A percentile compares a stretch with the other conserved stretches of the same genome.
Evolutionary conservation across 2,113 vertebrate genomes (phyloP).

Genomic region (Amphilophus citrinellus): DNA sequence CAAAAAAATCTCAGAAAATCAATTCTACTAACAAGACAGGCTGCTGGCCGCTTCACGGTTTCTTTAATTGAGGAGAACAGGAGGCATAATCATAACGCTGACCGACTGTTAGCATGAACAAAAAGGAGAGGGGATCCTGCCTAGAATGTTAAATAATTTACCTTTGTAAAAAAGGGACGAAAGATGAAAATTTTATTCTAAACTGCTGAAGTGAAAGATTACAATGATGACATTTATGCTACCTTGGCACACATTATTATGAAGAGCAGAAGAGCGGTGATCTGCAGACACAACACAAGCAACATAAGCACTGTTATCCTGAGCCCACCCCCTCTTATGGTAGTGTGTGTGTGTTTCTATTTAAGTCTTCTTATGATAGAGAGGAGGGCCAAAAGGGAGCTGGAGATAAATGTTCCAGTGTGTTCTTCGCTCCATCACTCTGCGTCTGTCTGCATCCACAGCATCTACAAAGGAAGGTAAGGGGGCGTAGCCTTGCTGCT

Average conservation of each 20-base stretch:
- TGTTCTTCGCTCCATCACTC: conserved; percentile 67
- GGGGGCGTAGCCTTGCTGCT: neutral
- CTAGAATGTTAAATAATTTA: neutral
- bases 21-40: neutral
- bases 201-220: neutral
- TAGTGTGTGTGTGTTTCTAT: conserved; percentile 57
- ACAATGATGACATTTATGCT: neutral
- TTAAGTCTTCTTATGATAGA: conserved; percentile 53
- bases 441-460: conserved; percentile 36
- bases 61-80: neutral
- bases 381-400: conserved; percentile 65
- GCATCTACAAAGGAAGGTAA: conserved; percentile 68
- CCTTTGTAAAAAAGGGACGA: neutral
- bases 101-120: neutral
- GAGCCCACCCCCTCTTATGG: conserved; percentile 26
- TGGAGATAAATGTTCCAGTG: conserved; percentile 60
- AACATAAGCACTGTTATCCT: conserved; percentile 55
- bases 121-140: neutral
- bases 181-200: neutral
- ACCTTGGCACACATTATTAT: conserved; percentile 10
- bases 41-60: neutral
- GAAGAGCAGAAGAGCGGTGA: conserved; percentile 25
- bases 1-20: conserved; percentile 19
- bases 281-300: conserved; percentile 44
- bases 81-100: neutral